Base-by-base conservation (phyloP, 2,113 vertebrate genomes). In the Tursiops truncatus region DNA sequence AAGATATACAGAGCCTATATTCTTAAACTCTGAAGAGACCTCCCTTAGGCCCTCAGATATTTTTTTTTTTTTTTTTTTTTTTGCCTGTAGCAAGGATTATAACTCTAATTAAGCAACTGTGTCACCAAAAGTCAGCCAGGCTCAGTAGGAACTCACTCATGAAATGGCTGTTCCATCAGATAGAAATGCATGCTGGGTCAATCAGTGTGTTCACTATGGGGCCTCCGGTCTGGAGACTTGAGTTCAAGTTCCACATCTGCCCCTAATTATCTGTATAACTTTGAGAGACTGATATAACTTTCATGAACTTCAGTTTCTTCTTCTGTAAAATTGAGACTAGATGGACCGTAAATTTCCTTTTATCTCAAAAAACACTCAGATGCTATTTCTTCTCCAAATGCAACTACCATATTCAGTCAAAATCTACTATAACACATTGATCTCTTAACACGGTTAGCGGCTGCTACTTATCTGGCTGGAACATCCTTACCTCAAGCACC, bases 401-500 rank as follows among this genome's bases (percentile, higher is more conserved):
- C 17, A 96, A 63, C 63, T 71, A 44, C 60, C 18, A 21, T 81
- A 96, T 90, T 97, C 53, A 83, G 58, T 83, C 58, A 88, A 95
- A 96, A 80, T 90, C 92, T 90, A 63, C 71, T 96, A 25, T 71
- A 96, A 89, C 86, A 92, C 90, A 63, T 76, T 92, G 82, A 92
- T 97, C 87, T 83, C 28, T 56, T 95, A 86, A 95, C 63, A 95
- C 84, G 92, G 1, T 60, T 96, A 80, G 21, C 44, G 95, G 1
- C 21, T 97, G 83, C 74, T 94, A 41, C 70, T 97, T 96, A 96
- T 94, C 97, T 96, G 63, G 44, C 79, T 89, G 6, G 50, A 89
- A 96, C 89, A 94, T 92, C 95, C 96, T 96, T 95, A 97, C 89
- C 83, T 89, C 87, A 81, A 76, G 83, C 79, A 81, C 74, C 9